Conservation (phyloP, 2,888 invertebrate species). For the Argyra leucocephala region DNA sequence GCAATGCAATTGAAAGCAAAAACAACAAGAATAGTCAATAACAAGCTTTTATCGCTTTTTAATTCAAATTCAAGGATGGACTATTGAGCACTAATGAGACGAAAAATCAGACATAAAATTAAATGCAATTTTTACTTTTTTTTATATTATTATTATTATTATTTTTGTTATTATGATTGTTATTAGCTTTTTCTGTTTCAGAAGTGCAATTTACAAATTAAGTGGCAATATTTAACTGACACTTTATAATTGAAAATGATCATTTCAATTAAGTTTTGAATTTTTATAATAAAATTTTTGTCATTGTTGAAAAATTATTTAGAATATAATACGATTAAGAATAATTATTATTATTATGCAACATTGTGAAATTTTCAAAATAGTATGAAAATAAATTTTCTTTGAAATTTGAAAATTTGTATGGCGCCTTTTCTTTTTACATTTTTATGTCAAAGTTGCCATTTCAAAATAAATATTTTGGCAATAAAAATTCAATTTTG, state of each 20-base stretch:
- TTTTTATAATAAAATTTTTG: no score
- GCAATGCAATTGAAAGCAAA: background rate
- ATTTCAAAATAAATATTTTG: no score
- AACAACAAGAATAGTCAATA: background rate
- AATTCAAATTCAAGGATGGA: background rate
- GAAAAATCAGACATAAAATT: conserved; percentile 4
- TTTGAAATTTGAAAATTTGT: no score
- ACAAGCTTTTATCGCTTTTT: conserved; percentile 1
- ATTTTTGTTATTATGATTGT: background rate
- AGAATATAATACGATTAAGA: no score
- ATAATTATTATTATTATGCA: no score
- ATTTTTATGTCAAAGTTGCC: no score
- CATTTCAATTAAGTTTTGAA: background rate
- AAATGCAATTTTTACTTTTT: background rate
- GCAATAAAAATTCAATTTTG: no score
- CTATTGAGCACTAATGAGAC: background rate
- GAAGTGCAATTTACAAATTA: background rate
- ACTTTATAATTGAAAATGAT: conserved; percentile 2
- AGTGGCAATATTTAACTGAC: background rate
- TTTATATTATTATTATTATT: background rate
- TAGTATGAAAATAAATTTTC: no score
- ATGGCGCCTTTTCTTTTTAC: no score
- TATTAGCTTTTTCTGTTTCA: no score
- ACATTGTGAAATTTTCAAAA: no score
- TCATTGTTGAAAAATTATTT: no score